Evolutionary conservation across 2,888 invertebrate species (phyloP).

Genomic region (Nomada lathburiana): DNA sequence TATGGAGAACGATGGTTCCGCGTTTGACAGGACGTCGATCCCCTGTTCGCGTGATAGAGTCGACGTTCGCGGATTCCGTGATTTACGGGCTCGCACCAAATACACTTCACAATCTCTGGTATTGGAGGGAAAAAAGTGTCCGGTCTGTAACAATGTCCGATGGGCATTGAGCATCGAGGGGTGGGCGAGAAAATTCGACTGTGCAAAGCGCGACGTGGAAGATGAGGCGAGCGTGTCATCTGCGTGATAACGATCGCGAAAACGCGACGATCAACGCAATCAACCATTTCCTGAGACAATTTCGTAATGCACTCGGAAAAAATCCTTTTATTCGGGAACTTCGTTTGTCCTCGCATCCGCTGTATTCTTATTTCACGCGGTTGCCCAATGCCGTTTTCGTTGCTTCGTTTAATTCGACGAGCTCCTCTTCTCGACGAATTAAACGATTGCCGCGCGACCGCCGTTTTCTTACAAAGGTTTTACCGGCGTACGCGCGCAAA

Average conservation of each 20-base stretch:
- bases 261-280: background rate
- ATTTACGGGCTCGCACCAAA: constrained; percentile 37
- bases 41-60: constrained; percentile 12
- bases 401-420: background rate
- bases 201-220: background rate
- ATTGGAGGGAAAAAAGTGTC: background rate
- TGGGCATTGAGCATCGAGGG: background rate
- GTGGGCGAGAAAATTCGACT: background rate
- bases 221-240: constrained; percentile 7
- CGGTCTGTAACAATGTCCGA: constrained; percentile 17
- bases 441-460: background rate
- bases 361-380: background rate
- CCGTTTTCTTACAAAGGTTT: background rate
- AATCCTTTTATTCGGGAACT: background rate
- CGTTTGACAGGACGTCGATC: constrained; percentile 26
- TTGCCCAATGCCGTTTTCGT: no score
- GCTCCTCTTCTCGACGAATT: no score
- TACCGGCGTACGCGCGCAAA: background rate
- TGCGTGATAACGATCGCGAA: constrained; percentile 25
- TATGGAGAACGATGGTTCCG: constrained; percentile 24
- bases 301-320: background rate
- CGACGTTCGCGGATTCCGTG: constrained; percentile 27
- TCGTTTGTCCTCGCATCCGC: background rate
- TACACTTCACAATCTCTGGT: constrained; percentile 7
- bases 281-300: background rate